Evolutionary conservation across 2,797 vertebrate species (phyloP).

Genomic region (Moxostoma hubbsi): DNA sequence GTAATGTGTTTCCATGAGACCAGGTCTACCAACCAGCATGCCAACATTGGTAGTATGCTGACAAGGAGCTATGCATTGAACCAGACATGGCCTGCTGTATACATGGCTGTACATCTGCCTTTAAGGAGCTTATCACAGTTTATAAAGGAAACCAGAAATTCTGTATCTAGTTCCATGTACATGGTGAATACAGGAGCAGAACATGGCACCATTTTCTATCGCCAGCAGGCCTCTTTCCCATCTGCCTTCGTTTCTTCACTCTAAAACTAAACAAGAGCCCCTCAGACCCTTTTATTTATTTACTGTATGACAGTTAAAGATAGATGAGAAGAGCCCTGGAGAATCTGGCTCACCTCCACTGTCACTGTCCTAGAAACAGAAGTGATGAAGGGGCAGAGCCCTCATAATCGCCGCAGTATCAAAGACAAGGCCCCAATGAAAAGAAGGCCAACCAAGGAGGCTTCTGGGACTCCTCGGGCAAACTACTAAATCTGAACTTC

Average conservation of each 20-base stretch:
- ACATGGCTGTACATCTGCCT: conserved; percentile 16
- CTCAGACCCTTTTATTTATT: conserved; percentile 60
- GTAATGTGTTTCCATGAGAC: too few relatives aligned
- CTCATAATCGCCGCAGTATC: conserved; percentile 42
- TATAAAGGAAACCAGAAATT: conserved; percentile 6
- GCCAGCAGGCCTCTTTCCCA: conserved; percentile 50
- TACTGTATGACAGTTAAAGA: conserved; percentile 59
- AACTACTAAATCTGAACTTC: conserved; percentile 18
- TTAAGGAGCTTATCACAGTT: conserved; percentile 11
- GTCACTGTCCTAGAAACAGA: conserved; percentile 59
- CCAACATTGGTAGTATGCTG: conserved; percentile 10
- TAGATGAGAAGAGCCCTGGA: conserved; percentile 55
- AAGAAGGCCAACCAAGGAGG: conserved; percentile 33
- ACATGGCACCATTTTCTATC: conserved; percentile 32
- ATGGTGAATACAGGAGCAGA: conserved; percentile 21
- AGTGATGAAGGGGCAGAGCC: conserved; percentile 39
- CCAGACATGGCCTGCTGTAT: not conserved
- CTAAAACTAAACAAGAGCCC: conserved; percentile 51
- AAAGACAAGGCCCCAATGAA: conserved; percentile 37
- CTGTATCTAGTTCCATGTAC: conserved; percentile 25
- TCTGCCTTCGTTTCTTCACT: conserved; percentile 47
- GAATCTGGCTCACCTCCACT: conserved; percentile 36
- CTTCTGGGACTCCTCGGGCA: conserved; percentile 33
- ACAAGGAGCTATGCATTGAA: conserved; percentile 10
- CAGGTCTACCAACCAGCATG: not conserved